Conservation (phyloP, 2,888 invertebrate species). For the Xylota segnis region DNA sequence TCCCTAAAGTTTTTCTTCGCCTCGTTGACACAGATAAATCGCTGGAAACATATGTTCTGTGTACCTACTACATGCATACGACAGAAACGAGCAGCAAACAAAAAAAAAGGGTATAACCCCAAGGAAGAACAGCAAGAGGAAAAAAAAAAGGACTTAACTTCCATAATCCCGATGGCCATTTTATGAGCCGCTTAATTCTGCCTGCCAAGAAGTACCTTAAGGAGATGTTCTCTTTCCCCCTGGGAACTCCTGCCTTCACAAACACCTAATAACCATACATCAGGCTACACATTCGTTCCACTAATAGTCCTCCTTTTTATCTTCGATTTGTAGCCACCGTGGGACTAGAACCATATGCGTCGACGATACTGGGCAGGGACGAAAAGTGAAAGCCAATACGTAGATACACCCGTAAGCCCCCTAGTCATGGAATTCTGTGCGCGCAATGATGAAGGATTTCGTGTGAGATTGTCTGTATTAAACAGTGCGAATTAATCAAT, state of each 20-base stretch:
- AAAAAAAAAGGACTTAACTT: constrained; percentile 12
- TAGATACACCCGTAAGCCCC: too few species aligned
- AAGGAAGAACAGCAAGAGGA: neutral
- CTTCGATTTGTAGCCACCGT: constrained; percentile 23
- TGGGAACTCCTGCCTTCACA: neutral
- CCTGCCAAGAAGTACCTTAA: constrained; percentile 24
- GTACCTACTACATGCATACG: neutral
- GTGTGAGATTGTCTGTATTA: neutral
- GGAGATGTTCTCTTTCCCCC: neutral
- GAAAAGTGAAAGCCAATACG: constrained; percentile 8
- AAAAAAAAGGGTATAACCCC: constrained; percentile 25
- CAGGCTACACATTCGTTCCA: constrained; percentile 5
- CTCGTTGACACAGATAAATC: constrained; percentile 36
- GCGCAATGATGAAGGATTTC: constrained; percentile 10
- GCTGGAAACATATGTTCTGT: constrained; percentile 17
- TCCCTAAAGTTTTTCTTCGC: constrained; percentile 8
- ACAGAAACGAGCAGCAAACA: neutral
- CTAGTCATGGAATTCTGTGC: neutral
- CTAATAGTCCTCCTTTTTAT: constrained; percentile 16
- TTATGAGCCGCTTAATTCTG: constrained; percentile 60
- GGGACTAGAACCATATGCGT: neutral
- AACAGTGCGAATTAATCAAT: constrained; percentile 52
- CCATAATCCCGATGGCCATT: constrained; percentile 58
- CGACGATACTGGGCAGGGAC: neutral
- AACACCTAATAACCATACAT: constrained; percentile 39